These are phyloP conservation scores for Erethizon dorsatum DNA, from an alignment of 2,797 vertebrate genomes.

Conservation along the genomic window DNA sequence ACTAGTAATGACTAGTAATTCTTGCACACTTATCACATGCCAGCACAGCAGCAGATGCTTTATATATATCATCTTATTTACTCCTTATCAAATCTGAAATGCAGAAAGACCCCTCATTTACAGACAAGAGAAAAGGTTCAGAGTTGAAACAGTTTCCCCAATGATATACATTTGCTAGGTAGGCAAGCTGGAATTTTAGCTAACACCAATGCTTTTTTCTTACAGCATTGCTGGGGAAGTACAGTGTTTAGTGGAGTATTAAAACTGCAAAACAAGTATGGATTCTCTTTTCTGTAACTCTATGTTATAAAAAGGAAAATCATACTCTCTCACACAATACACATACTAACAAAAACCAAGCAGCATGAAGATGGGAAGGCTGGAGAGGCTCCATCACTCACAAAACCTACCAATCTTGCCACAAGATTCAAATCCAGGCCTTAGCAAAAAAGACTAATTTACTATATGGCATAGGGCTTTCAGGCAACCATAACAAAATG, in stretches of 20 bases:
- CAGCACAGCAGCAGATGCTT: neutral
- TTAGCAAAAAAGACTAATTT: constrained; percentile 2
- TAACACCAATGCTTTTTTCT: neutral
- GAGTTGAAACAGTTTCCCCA: neutral
- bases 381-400: neutral
- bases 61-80: neutral
- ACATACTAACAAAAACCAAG: constrained; percentile 28
- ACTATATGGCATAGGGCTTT: neutral
- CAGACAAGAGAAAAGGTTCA: constrained; percentile 39
- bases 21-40: neutral
- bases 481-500: neutral
- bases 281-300: constrained; percentile 27
- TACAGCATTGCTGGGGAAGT: neutral
- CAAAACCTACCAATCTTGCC: neutral
- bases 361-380: neutral
- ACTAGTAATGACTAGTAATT: neutral
- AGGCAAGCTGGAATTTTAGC: constrained; percentile 28
- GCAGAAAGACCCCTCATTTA: constrained; percentile 19
- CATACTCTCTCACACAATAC: neutral
- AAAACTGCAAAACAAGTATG: constrained; percentile 12
- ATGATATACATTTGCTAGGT: neutral
- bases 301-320: neutral
- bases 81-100: neutral
- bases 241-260: neutral
- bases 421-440: neutral